Base-by-base conservation (phyloP, 2,888 invertebrate species). In the Rhabditoides inermis region DNA sequence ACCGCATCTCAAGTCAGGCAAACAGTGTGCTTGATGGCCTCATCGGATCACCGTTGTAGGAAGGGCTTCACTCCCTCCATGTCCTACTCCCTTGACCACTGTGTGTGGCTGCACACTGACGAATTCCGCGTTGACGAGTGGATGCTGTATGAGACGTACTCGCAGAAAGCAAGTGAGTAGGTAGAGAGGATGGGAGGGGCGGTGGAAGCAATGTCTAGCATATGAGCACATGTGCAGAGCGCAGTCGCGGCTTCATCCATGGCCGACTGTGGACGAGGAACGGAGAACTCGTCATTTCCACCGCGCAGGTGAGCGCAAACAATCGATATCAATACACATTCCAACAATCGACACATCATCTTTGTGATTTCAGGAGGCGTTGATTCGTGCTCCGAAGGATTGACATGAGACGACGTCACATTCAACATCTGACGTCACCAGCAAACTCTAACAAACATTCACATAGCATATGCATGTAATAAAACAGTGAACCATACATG, bases 141-240 rank as follows among this genome's bases (percentile, higher is more conserved):
- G 69, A 52, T 70, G 56, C 51, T 70, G 10, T 70, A 70, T 36
- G 70, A 70, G 48, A 70, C 68, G 12, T 45, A 51, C 18, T 62
- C 61, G 42, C 56, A 61, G 3, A 54, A 65, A 49, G 69, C 70
- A 26, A 56, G 64, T 62, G 40, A 37, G 54, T 45, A n/a, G n/a
- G n/a, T n/a, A n/a, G 20, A 57, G 53, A 46, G 25, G 46, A 59
- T 26, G 62, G 59, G 18, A 12, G 7, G 7, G 10, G 7, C 35
- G 10, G 35, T 15, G 15, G 35, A 7, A 32, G 7, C n/a, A 32
- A 32, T 32, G 7, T 32, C n/a, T 32, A 32, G 7, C 35, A 32
- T 32, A 32, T 15, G 15, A 12, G 35, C n/a, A 32, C n/a, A 32
- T 40, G 20, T 49, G 37, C 18, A 51, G 52, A 51, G 20, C 53